Conservation (phyloP, 2,888 invertebrate genomes). For the Sialis lutaria region DNA sequence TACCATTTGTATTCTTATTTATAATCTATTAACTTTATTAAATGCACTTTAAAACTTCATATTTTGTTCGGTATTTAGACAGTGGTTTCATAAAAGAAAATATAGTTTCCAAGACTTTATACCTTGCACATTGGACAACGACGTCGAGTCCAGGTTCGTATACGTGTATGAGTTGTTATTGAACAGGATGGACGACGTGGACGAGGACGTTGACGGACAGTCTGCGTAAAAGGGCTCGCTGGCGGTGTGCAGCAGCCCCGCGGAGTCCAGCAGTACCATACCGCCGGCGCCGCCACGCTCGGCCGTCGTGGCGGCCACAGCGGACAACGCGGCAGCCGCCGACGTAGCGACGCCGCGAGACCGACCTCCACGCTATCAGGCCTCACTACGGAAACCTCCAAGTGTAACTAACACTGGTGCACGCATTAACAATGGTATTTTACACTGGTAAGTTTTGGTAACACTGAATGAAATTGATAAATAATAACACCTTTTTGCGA, state of each 20-base stretch:
- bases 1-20: too few species aligned
- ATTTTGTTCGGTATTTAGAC: neutral
- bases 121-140: neutral
- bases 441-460: too few species aligned
- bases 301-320: conserved; percentile 5
- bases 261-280: conserved; percentile 58
- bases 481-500: too few species aligned
- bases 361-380: too few species aligned
- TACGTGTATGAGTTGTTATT: conserved; percentile 19
- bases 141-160: conserved; percentile 21
- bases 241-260: conserved; percentile 38
- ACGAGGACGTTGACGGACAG: conserved; percentile 24
- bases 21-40: too few species aligned
- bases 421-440: too few species aligned
- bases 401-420: too few species aligned
- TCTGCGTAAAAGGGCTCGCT: conserved; percentile 57
- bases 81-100: neutral
- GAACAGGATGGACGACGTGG: too few species aligned
- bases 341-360: neutral
- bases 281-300: conserved; percentile 9
- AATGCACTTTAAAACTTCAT: neutral
- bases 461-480: too few species aligned
- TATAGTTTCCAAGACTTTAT: too few species aligned
- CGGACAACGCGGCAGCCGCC: neutral
- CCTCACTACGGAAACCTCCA: too few species aligned